phyloP scores from a whole-genome alignment of 2,888 invertebrate species.

The Leptinotarsa rubiginosa region DNA sequence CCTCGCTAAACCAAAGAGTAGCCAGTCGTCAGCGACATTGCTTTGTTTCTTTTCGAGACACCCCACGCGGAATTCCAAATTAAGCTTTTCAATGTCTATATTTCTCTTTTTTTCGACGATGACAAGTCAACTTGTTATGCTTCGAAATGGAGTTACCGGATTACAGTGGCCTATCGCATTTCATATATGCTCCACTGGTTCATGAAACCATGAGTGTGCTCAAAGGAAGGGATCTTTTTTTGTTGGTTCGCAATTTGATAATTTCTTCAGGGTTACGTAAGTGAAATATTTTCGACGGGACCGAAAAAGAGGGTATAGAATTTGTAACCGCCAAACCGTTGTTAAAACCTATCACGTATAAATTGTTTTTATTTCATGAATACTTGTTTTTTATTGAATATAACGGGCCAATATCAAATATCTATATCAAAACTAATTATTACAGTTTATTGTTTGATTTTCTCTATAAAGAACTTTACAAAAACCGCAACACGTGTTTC shows the following conservation, averaged over 20 bases:
- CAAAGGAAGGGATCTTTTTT: conserved; percentile 25
- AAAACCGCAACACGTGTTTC: too few relatives aligned
- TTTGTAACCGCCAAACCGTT: neutral
- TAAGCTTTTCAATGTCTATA: conserved; percentile 35
- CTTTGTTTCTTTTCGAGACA: conserved; percentile 31
- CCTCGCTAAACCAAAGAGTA: conserved; percentile 28
- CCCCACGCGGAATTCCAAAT: conserved; percentile 37
- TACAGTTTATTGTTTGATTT: too few relatives aligned
- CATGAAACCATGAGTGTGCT: conserved; percentile 26
- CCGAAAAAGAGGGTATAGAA: neutral
- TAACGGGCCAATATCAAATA: too few relatives aligned
- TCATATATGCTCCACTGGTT: conserved; percentile 30
- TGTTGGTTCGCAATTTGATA: conserved; percentile 21
- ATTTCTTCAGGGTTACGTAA: conserved; percentile 1
- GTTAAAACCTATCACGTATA: neutral
- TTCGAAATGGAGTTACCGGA: conserved; percentile 27
- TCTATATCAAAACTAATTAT: too few relatives aligned
- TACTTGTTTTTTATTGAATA: neutral
- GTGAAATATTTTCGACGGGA: neutral
- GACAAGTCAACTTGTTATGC: conserved; percentile 32
- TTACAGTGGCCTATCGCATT: conserved; percentile 33
- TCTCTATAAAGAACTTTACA: too few relatives aligned
- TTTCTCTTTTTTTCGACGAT: conserved; percentile 29
- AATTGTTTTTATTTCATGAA: neutral
- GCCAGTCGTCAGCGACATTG: conserved; percentile 28